These are phyloP conservation scores for Esox masquinongy DNA, from an alignment of 2,797 vertebrate species.

Conservation along the genomic window DNA sequence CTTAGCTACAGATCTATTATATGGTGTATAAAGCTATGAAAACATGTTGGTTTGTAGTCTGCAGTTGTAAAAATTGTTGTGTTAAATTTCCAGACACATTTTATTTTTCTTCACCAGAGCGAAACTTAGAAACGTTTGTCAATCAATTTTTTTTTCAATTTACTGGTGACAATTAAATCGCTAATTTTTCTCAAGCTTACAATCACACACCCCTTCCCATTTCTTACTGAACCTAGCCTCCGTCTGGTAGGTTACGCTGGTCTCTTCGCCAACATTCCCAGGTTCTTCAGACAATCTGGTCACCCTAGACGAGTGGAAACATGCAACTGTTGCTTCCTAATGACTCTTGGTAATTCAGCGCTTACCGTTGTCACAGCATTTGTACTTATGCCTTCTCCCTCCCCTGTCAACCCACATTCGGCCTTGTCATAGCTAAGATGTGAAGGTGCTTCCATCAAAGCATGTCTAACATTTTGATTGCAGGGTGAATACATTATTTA, in stretches of 20 bases:
- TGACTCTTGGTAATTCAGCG: slow-evolving; percentile 48
- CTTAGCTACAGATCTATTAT: neutral
- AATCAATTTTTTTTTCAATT: too few species aligned
- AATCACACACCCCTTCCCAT: slow-evolving; percentile 5
- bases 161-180: neutral
- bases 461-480: slow-evolving; percentile 62
- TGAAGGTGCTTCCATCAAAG: slow-evolving; percentile 43
- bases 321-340: slow-evolving; percentile 53
- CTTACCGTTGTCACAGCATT: slow-evolving; percentile 32
- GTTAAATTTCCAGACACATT: neutral
- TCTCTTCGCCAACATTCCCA: too few species aligned
- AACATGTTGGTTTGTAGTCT: neutral
- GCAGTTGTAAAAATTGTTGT: neutral
- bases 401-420: slow-evolving; percentile 46
- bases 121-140: too few species aligned
- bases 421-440: slow-evolving; percentile 32
- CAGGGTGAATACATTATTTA: slow-evolving; percentile 68
- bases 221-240: neutral
- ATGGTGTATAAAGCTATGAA: neutral
- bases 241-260: slow-evolving; percentile 2
- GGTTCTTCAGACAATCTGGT: too few species aligned
- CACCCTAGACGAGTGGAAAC: slow-evolving; percentile 48
- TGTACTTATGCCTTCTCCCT: slow-evolving; percentile 25
- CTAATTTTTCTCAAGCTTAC: slow-evolving; percentile 28
- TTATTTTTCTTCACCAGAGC: too few species aligned